A percentile compares a stretch with the other conserved stretches of the same genome.
Conservation (phyloP, 2,797 vertebrate species). For the Paramormyrops hopkinsi region DNA sequence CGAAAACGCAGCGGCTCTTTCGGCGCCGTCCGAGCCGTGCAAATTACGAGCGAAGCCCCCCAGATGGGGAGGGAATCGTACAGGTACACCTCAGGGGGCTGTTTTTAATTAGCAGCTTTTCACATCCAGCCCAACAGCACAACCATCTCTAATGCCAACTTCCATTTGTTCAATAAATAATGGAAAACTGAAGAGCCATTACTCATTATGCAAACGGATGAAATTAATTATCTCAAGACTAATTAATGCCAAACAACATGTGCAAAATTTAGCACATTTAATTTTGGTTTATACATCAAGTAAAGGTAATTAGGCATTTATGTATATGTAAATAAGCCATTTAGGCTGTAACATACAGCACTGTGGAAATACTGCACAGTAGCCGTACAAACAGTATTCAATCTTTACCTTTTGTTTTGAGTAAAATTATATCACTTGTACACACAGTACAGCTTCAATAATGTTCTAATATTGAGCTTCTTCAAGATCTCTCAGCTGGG, state of each 20-base stretch:
- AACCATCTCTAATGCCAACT: not conserved
- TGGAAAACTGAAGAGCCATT: not conserved
- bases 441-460: not conserved
- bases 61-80: not conserved
- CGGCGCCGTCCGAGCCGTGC: not conserved
- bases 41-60: slow-evolving; percentile 1
- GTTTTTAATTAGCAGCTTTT: not conserved
- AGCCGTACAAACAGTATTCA: not conserved
- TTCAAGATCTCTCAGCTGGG: not conserved
- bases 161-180: not conserved
- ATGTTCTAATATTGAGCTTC: not conserved
- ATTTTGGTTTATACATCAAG: not conserved
- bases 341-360: not conserved
- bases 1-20: not conserved
- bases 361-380: not conserved
- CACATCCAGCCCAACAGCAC: not conserved
- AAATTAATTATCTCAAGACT: not conserved
- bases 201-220: not conserved
- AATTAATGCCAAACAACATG: not conserved
- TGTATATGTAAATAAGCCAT: not conserved
- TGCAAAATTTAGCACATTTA: not conserved
- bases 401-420: not conserved
- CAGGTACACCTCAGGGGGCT: not conserved
- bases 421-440: not conserved
- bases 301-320: not conserved